A percentile compares a stretch with the other conserved stretches of the same genome.
phyloP scores from a whole-genome alignment of 2,113 vertebrate genomes.

The Vanacampus margaritifer region DNA sequence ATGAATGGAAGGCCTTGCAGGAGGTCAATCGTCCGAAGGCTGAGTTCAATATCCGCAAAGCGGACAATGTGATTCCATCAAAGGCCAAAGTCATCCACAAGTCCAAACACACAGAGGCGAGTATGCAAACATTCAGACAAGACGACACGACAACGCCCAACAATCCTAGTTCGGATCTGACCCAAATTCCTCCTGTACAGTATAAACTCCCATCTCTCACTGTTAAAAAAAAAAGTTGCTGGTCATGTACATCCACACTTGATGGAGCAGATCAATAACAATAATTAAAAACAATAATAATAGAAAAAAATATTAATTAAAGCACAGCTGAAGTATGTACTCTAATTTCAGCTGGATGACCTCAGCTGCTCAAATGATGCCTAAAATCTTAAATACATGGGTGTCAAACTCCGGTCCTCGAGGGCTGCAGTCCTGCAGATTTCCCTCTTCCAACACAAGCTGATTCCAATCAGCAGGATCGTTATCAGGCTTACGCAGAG shows the following conservation, averaged over 20 bases:
- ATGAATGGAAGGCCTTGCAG: constrained; percentile 94
- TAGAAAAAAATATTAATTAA: neutral
- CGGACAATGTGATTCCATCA: constrained; percentile 82
- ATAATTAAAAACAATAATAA: too few relatives aligned
- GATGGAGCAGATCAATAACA: neutral
- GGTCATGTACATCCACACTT: too few relatives aligned
- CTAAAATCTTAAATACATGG: too few relatives aligned
- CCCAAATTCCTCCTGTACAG: too few relatives aligned
- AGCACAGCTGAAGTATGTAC: neutral
- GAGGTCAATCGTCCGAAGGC: constrained; percentile 81
- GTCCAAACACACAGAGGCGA: constrained; percentile 82
- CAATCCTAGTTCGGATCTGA: neutral
- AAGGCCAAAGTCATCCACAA: constrained; percentile 94
- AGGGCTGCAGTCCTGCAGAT: too few relatives aligned
- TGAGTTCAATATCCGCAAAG: constrained; percentile 92
- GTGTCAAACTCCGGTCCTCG: too few relatives aligned
- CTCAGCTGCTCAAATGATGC: neutral
- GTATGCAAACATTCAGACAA: constrained; percentile 15
- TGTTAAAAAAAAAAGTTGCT: neutral
- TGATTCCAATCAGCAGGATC: too few relatives aligned
- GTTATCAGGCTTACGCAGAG: too few relatives aligned
- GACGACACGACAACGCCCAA: neutral
- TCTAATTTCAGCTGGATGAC: neutral
- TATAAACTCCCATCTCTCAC: too few relatives aligned
- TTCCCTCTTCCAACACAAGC: too few relatives aligned